Evolutionary conservation across 2,888 invertebrate species (phyloP).

Genomic region (Andricus quercusramuli): DNA sequence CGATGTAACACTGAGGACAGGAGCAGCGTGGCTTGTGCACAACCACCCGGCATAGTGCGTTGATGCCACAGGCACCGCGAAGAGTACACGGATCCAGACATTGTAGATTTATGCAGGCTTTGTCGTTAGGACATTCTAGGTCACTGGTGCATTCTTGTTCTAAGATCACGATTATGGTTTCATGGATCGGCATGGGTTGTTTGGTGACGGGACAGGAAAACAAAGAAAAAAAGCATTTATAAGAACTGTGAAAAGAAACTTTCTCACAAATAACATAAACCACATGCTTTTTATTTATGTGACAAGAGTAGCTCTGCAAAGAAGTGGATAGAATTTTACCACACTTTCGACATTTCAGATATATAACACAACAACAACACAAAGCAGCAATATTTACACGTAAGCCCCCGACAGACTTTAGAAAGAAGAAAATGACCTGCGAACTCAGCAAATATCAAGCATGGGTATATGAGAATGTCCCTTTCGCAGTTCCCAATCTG

Average conservation of each 20-base stretch:
- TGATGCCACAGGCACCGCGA: conserved; percentile 92
- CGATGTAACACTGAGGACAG: conserved; percentile 93
- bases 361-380: conserved; percentile 59
- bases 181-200: conserved; percentile 69
- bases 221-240: conserved; percentile 86
- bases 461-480: conserved; percentile 86
- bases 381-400: conserved; percentile 83
- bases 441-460: conserved; percentile 76
- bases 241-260: conserved; percentile 93
- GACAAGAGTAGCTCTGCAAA: conserved; percentile 63
- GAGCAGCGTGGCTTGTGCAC: conserved; percentile 92
- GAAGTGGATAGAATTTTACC: conserved; percentile 62
- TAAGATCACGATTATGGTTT: conserved; percentile 73
- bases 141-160: conserved; percentile 94
- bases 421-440: conserved; percentile 71
- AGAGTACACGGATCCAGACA: conserved; percentile 95
- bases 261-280: conserved; percentile 83
- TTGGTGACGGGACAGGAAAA: conserved; percentile 77
- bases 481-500: conserved; percentile 90
- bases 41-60: conserved; percentile 92
- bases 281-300: conserved; percentile 81
- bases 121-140: conserved; percentile 94
- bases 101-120: conserved; percentile 93
- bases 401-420: conserved; percentile 79
- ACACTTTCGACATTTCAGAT: conserved; percentile 52